Percentiles rank a stretch among this genome's conserved stretches.
Evolutionary conservation across 2,797 vertebrate species (phyloP).

Genomic region (Champsocephalus esox): DNA sequence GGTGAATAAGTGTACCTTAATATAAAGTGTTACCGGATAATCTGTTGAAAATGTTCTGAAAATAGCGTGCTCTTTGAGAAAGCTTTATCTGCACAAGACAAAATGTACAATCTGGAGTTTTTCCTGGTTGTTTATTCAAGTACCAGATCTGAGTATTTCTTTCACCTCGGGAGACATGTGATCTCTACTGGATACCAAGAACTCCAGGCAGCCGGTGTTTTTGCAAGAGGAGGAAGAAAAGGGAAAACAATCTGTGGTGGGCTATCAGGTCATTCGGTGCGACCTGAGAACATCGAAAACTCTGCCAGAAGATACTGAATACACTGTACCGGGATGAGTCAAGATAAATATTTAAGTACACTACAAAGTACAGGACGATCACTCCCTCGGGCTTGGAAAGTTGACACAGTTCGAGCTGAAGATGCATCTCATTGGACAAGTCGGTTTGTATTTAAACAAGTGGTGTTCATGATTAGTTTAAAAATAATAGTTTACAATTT

Average conservation of each 20-base stretch:
- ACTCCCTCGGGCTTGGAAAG: neutral
- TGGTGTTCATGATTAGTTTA: neutral
- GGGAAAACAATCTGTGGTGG: conserved; percentile 73
- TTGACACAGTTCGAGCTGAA: neutral
- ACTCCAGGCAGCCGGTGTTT: conserved; percentile 74
- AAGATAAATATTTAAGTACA: conserved; percentile 2
- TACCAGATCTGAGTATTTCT: too few relatives aligned
- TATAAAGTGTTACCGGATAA: too few relatives aligned
- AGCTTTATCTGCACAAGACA: too few relatives aligned
- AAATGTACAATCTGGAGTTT: too few relatives aligned
- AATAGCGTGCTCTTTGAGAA: too few relatives aligned
- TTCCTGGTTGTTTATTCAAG: too few relatives aligned
- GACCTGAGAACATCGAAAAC: conserved; percentile 45
- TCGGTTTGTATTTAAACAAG: neutral
- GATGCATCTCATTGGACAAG: neutral
- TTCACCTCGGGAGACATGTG: conserved; percentile 69
- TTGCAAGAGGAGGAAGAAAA: conserved; percentile 59
- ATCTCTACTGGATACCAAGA: conserved; percentile 78
- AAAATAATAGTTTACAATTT: too few relatives aligned
- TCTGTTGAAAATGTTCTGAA: too few relatives aligned
- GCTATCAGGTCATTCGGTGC: conserved; percentile 72
- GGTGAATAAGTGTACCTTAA: too few relatives aligned
- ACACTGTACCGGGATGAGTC: conserved; percentile 18
- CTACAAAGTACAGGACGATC: neutral
- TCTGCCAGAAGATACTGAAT: conserved; percentile 37